These are phyloP conservation scores for Onychorhynchus coronatus DNA, from an alignment of 2,113 vertebrate genomes.

Conservation along the genomic window DNA sequence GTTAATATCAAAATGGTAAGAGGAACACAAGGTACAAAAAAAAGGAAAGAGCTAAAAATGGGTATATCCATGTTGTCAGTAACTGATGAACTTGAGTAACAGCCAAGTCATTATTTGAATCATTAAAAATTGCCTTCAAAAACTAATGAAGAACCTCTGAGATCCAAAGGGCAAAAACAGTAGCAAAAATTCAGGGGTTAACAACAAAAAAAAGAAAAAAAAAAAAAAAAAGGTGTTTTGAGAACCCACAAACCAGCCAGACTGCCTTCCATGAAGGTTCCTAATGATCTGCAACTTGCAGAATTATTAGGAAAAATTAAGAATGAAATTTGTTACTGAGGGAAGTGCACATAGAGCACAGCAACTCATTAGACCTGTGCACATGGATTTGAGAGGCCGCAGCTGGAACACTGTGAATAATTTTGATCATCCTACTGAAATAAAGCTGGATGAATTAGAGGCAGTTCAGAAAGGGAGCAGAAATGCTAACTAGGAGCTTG, in stretches of 20 bases:
- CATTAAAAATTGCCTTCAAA: background rate
- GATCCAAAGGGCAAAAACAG: background rate
- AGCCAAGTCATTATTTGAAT: background rate
- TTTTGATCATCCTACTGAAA: background rate
- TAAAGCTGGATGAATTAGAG: background rate
- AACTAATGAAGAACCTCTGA: background rate
- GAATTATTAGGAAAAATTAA: conserved; percentile 1
- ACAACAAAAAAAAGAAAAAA: background rate
- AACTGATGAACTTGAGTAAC: background rate
- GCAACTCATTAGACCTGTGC: background rate
- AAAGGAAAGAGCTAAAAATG: background rate
- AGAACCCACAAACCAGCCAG: background rate
- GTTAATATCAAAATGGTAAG: background rate
- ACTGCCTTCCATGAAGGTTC: background rate
- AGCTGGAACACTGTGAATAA: background rate
- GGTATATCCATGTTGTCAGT: background rate
- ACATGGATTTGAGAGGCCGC: background rate
- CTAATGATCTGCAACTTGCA: background rate
- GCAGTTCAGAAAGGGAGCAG: background rate
- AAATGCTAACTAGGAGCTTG: background rate
- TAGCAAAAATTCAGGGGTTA: background rate
- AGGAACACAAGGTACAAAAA: background rate
- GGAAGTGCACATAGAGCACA: background rate
- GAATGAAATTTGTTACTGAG: background rate
- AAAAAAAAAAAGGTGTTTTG: background rate